Conservation (phyloP, 2,113 vertebrate genomes). For the Neodon shergylaensis region DNA sequence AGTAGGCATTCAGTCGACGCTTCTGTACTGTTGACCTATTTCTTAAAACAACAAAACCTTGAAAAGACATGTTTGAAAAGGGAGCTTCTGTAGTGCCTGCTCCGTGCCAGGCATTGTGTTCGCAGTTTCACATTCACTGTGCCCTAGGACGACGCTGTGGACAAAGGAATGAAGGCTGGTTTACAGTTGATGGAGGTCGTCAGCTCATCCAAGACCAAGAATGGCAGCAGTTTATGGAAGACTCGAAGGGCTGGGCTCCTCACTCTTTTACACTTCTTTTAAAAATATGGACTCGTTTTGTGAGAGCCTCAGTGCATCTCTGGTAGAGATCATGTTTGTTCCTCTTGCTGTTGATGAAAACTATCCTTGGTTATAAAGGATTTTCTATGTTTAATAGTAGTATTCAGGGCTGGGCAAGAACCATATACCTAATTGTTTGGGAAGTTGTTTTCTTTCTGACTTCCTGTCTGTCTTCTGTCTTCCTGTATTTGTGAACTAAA, state of each 20-base stretch:
- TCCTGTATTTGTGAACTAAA: neutral
- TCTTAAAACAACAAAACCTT: neutral
- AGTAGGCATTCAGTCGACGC: neutral
- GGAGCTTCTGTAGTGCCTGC: neutral
- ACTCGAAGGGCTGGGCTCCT: neutral
- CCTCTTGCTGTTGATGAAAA: conserved; percentile 38
- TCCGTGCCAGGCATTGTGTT: conserved; percentile 21
- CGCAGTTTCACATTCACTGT: neutral
- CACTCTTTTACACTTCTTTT: neutral
- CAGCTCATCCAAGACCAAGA: neutral
- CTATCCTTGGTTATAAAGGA: conserved; percentile 31
- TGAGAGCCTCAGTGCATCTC: neutral
- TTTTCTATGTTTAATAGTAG: conserved; percentile 49
- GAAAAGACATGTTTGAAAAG: neutral
- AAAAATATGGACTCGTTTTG: conserved; percentile 11
- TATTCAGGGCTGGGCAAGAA: neutral
- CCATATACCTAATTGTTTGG: neutral
- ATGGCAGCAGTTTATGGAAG: neutral
- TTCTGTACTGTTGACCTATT: conserved; percentile 45
- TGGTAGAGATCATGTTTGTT: conserved; percentile 27
- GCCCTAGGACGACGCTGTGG: neutral
- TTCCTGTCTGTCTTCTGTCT: neutral
- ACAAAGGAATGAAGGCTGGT: neutral
- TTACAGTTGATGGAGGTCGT: neutral
- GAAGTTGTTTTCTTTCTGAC: neutral